phyloP scores from a whole-genome alignment of 2,888 invertebrate genomes.

The Rugalucina vietnamica region DNA sequence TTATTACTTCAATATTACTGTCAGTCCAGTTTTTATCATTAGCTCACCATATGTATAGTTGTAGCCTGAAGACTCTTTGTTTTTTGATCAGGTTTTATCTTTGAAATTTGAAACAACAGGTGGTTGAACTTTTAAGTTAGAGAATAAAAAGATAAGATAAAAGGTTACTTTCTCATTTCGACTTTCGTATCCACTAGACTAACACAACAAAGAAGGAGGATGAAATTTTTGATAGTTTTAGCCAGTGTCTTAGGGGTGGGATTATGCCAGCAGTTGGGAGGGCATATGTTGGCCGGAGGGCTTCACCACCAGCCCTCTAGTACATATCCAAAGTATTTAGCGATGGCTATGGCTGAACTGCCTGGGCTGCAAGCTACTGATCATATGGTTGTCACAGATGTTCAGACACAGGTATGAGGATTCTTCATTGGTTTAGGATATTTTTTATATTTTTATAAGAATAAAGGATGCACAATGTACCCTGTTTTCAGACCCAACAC shows the following conservation, averaged over 20 bases:
- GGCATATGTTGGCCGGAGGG: neutral
- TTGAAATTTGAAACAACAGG: too few species aligned
- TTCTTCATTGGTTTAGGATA: too few species aligned
- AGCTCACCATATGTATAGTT: too few species aligned
- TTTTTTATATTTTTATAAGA: too few species aligned
- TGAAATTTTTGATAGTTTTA: slow-evolving; percentile 40
- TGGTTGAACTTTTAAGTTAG: too few species aligned
- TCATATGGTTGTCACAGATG: neutral
- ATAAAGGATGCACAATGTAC: too few species aligned
- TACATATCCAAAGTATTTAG: neutral
- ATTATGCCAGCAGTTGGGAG: slow-evolving; percentile 43
- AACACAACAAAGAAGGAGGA: slow-evolving; percentile 30
- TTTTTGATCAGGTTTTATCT: too few species aligned
- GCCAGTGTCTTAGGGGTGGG: slow-evolving; percentile 43
- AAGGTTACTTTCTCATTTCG: slow-evolving; percentile 28
- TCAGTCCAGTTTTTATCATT: too few species aligned
- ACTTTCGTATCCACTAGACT: slow-evolving; percentile 29
- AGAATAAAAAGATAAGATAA: neutral
- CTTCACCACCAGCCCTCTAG: neutral
- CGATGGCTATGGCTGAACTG: neutral
- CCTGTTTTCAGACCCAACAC: too few species aligned
- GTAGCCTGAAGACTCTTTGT: too few species aligned
- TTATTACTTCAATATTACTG: too few species aligned
- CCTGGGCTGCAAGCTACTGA: neutral
- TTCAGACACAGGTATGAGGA: slow-evolving; percentile 29